phyloP scores from a whole-genome alignment of 2,113 vertebrate genomes.

The Peromyscus polionotus region DNA sequence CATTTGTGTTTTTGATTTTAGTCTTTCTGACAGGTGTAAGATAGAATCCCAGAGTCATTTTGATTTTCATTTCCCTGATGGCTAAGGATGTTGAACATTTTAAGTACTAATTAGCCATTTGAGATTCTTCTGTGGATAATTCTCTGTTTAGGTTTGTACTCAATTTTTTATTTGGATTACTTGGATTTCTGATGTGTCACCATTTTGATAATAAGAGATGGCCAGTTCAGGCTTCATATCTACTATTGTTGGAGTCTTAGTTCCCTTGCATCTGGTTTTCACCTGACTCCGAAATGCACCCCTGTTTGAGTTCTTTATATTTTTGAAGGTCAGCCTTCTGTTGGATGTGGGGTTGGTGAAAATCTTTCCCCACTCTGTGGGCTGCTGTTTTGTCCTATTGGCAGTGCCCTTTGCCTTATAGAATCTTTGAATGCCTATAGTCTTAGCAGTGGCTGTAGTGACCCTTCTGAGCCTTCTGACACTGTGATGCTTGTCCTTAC shows the following conservation, averaged over 20 bases:
- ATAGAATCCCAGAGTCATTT: background rate
- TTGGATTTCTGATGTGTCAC: background rate
- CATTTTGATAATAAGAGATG: too few species aligned
- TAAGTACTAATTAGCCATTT: background rate
- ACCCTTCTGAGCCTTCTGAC: background rate
- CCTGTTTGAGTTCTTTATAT: background rate
- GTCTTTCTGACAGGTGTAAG: too few species aligned
- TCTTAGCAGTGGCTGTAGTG: background rate
- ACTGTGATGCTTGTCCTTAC: background rate
- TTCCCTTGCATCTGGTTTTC: too few species aligned
- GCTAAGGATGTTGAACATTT: background rate
- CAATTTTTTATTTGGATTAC: background rate
- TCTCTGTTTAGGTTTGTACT: background rate
- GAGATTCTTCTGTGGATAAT: background rate
- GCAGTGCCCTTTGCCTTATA: background rate
- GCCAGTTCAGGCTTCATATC: too few species aligned
- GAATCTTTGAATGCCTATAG: background rate
- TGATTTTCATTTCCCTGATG: background rate
- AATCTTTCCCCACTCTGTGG: background rate
- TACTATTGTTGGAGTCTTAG: too few species aligned
- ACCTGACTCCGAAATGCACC: too few species aligned
- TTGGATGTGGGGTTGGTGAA: background rate
- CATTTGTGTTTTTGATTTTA: background rate
- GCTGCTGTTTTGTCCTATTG: background rate
- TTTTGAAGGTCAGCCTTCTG: background rate